Evolutionary conservation across 92 coral and sea anemone species (phyloP).

Genomic region (Scolanthus callimorphus): DNA sequence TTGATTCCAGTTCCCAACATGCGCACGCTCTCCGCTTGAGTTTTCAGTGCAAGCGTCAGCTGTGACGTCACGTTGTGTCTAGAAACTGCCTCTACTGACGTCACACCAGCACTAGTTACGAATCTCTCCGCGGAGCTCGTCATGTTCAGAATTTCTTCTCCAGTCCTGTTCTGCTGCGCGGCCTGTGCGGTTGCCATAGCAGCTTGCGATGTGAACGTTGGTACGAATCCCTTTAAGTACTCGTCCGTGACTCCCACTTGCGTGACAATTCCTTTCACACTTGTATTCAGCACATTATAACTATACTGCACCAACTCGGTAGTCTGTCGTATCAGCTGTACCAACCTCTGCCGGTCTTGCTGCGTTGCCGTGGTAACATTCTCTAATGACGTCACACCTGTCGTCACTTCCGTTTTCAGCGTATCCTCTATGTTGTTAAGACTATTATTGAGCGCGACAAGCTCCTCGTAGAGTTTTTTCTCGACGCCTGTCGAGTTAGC

Average conservation of each 20-base stretch:
- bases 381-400: slow-evolving; percentile 38
- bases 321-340: slow-evolving; percentile 38
- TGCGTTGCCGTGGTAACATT: slow-evolving; percentile 16
- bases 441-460: slow-evolving; percentile 53
- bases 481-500: slow-evolving; percentile 59
- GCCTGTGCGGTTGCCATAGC: slow-evolving; percentile 34
- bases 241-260: slow-evolving; percentile 26
- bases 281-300: slow-evolving; percentile 37
- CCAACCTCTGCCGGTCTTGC: slow-evolving; percentile 23
- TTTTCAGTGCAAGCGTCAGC: slow-evolving; percentile 13
- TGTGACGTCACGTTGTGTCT: slow-evolving; percentile 20
- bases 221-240: slow-evolving; percentile 35
- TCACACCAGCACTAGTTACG: slow-evolving; percentile 18
- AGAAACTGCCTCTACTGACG: slow-evolving; percentile 10
- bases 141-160: slow-evolving; percentile 16
- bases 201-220: slow-evolving; percentile 33
- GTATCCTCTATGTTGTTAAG: slow-evolving; percentile 44
- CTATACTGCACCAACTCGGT: slow-evolving; percentile 27
- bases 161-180: slow-evolving; percentile 49
- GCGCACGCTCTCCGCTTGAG: slow-evolving; percentile 25
- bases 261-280: slow-evolving; percentile 28
- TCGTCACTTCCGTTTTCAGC: slow-evolving; percentile 40
- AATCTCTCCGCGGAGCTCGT: slow-evolving; percentile 14
- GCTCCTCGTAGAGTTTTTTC: slow-evolving; percentile 40
- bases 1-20: slow-evolving; percentile 22